A percentile compares a stretch with the other conserved stretches of the same genome.
Conservation (phyloP, 2,113 vertebrate genomes). For the Heloderma charlesbogerti region DNA sequence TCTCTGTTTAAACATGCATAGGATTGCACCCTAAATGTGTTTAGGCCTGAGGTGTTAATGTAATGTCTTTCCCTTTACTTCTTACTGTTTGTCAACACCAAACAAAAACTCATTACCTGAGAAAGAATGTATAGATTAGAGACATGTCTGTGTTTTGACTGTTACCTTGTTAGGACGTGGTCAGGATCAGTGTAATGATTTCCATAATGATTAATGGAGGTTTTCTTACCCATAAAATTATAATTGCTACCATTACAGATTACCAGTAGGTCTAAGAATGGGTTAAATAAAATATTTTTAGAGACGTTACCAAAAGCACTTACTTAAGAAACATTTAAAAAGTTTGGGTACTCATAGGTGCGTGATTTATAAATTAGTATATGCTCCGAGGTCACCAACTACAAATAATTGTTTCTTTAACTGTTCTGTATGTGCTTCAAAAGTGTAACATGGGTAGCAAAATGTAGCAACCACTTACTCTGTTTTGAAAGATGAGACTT, state of each 20-base stretch:
- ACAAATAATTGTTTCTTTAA: constrained; percentile 34
- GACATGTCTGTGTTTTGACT: constrained; percentile 3
- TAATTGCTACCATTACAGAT: constrained; percentile 22
- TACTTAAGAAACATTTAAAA: constrained; percentile 18
- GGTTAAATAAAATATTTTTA: constrained; percentile 16
- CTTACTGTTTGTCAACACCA: neutral
- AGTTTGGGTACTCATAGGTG: neutral
- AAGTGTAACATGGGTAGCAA: neutral
- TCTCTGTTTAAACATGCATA: too few relatives aligned
- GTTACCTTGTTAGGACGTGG: constrained; percentile 12
- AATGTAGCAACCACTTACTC: constrained; percentile 20
- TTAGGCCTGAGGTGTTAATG: neutral
- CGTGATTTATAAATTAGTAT: constrained; percentile 20
- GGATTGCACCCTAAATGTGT: too few relatives aligned
- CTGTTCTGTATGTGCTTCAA: constrained; percentile 42
- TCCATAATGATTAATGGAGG: neutral
- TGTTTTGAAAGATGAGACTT: constrained; percentile 25
- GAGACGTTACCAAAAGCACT: constrained; percentile 3
- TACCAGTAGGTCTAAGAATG: constrained; percentile 22
- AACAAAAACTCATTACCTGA: neutral
- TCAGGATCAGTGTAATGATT: constrained; percentile 7
- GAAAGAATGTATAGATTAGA: neutral
- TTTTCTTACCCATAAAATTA: constrained; percentile 10
- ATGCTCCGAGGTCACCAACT: constrained; percentile 30
- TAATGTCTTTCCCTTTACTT: neutral